These are phyloP conservation scores for Sceloporus tristichus DNA, from an alignment of 2,113 vertebrate species.

Conservation along the genomic window DNA sequence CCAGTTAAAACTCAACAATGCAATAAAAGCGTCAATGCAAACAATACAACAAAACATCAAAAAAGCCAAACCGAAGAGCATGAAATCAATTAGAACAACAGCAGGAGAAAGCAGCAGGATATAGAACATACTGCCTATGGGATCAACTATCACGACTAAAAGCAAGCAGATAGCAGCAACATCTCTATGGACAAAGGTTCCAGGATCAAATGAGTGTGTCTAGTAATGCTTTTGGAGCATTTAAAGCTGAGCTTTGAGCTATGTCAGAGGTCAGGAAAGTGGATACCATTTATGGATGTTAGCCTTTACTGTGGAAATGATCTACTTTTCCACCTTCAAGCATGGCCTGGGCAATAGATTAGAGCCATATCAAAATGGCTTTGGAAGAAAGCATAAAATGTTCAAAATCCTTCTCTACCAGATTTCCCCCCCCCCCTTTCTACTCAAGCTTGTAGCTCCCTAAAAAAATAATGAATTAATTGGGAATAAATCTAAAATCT, in stretches of 20 bases:
- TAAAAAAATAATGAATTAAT: neutral
- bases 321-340: neutral
- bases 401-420: neutral
- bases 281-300: neutral
- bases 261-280: neutral
- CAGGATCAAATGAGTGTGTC: neutral
- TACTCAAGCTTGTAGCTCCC: neutral
- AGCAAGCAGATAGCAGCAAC: neutral
- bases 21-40: constrained; percentile 1
- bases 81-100: constrained; percentile 21
- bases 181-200: neutral
- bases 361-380: neutral
- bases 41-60: neutral
- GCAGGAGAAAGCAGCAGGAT: neutral
- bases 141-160: neutral
- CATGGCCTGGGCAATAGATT: neutral
- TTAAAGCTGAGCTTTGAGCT: neutral
- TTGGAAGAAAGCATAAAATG: neutral
- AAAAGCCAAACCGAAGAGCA: neutral
- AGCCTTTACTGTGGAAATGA: neutral
- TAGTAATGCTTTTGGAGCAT: neutral
- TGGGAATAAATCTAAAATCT: neutral
- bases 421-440: neutral
- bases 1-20: constrained; percentile 10
- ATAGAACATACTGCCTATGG: neutral